Evolutionary conservation across 2,888 invertebrate genomes (phyloP).

Genomic region (Thymelicus lineola): DNA sequence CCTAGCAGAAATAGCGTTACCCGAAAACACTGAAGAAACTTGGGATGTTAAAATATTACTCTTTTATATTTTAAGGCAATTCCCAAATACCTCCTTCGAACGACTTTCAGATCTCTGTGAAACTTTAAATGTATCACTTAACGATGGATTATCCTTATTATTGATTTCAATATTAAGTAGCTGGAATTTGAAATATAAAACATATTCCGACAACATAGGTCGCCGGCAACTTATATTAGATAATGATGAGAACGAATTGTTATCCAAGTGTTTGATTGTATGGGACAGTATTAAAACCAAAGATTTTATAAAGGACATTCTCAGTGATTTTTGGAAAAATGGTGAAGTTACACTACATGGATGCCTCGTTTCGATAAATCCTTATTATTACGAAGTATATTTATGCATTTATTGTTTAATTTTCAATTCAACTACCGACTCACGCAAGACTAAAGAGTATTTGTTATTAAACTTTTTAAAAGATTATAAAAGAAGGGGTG

Average conservation of each 20-base stretch:
- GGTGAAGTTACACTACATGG: constrained; percentile 78
- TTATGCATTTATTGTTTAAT: constrained; percentile 73
- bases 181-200: constrained; percentile 75
- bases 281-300: constrained; percentile 76
- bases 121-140: constrained; percentile 66
- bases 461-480: constrained; percentile 75
- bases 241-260: constrained; percentile 60
- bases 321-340: constrained; percentile 78
- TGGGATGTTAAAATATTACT: constrained; percentile 78
- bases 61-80: constrained; percentile 72
- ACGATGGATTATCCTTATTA: constrained; percentile 74
- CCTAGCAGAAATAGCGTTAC: constrained; percentile 70
- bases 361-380: constrained; percentile 72
- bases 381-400: constrained; percentile 80
- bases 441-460: constrained; percentile 69
- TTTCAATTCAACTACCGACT: constrained; percentile 59
- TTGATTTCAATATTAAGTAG: constrained; percentile 69
- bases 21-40: constrained; percentile 77
- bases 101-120: constrained; percentile 67
- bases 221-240: constrained; percentile 61
- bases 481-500: constrained; percentile 71
- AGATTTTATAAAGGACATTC: constrained; percentile 69
- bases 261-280: constrained; percentile 64
- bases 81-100: constrained; percentile 64
- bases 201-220: constrained; percentile 62